These are phyloP conservation scores for Ennomos quercinarius DNA, from an alignment of 2,888 invertebrate genomes.

Conservation along the genomic window DNA sequence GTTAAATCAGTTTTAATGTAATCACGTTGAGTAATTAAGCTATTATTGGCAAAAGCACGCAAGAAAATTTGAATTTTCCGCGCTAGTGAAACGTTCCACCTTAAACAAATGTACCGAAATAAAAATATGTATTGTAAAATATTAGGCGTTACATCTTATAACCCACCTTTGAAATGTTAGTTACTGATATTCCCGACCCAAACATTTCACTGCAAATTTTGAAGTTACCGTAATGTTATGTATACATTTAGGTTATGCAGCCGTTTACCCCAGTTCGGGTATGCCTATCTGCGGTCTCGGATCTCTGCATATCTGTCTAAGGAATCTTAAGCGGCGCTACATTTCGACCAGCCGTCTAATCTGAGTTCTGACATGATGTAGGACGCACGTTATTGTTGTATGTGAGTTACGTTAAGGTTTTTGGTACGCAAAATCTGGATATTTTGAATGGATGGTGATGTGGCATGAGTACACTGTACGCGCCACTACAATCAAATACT, in stretches of 20 bases:
- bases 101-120: too few relatives aligned
- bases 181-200: not conserved
- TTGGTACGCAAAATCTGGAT: not conserved
- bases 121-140: too few relatives aligned
- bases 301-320: conserved; percentile 25
- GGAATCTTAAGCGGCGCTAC: conserved; percentile 16
- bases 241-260: conserved; percentile 14
- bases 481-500: too few relatives aligned
- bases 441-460: too few relatives aligned
- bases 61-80: too few relatives aligned
- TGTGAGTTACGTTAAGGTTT: conserved; percentile 5
- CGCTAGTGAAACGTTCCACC: too few relatives aligned
- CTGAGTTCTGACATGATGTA: conserved; percentile 7
- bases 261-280: conserved; percentile 12
- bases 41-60: too few relatives aligned
- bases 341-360: conserved; percentile 19
- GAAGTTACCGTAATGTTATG: conserved; percentile 3
- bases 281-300: conserved; percentile 17
- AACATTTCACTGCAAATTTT: conserved; percentile 11
- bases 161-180: too few relatives aligned
- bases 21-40: too few relatives aligned
- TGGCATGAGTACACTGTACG: too few relatives aligned
- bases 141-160: too few relatives aligned
- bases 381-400: conserved; percentile 3
- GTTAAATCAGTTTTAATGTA: too few relatives aligned